A percentile compares a stretch with the other conserved stretches of the same genome.
Conservation (phyloP, 1,140 invertebrate genomes). For the Trialeurodes vaporariorum region DNA sequence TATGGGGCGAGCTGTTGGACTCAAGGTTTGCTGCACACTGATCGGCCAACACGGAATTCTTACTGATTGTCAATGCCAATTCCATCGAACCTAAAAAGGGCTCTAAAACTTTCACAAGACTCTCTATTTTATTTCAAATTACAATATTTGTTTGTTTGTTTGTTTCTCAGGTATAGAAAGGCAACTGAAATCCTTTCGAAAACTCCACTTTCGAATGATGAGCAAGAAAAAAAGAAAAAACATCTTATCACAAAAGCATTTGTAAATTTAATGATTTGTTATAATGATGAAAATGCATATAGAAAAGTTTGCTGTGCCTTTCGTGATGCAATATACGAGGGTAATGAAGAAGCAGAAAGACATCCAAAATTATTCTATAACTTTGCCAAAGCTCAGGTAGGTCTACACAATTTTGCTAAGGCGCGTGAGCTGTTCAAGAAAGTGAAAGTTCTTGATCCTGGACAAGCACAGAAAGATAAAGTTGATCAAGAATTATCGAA, state of each 20-base stretch:
- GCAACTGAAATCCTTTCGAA: neutral
- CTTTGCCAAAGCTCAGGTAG: neutral
- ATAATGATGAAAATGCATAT: neutral
- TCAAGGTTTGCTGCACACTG: too few relatives aligned
- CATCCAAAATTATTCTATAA: neutral
- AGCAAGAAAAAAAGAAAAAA: neutral
- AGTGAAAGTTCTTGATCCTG: neutral
- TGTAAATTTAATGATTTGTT: neutral
- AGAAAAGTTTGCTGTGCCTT: neutral
- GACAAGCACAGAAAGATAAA: neutral
- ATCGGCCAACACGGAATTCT: too few relatives aligned
- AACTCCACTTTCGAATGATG: neutral
- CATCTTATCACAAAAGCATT: neutral
- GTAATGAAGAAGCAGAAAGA: neutral
- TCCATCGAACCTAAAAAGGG: too few relatives aligned
- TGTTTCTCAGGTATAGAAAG: neutral
- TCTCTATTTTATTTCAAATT: too few relatives aligned
- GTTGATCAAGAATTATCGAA: neutral
- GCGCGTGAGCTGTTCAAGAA: neutral
- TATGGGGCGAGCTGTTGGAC: too few relatives aligned
- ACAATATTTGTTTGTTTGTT: too few relatives aligned
- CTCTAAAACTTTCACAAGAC: too few relatives aligned
- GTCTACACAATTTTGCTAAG: neutral
- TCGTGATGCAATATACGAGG: neutral
- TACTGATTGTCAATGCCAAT: too few relatives aligned